Conservation (phyloP, 1,140 invertebrate species). For the Coelopa frigida region DNA sequence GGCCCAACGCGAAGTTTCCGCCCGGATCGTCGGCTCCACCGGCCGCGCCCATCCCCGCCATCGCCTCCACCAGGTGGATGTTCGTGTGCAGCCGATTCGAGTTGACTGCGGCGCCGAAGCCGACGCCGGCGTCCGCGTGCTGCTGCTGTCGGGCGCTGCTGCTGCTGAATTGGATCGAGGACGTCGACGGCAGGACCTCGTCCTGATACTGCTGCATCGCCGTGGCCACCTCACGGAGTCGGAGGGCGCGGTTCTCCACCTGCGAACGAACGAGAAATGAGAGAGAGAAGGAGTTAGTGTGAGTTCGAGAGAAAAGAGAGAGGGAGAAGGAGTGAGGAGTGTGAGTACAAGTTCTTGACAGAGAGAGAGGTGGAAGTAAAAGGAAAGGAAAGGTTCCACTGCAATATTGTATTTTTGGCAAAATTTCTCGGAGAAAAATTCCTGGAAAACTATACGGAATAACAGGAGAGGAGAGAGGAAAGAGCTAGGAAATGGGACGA, state of each 20-base stretch:
- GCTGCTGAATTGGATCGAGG: conserved; percentile 10
- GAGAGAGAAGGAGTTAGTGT: too few relatives aligned
- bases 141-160: conserved; percentile 27
- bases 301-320: too few relatives aligned
- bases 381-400: too few relatives aligned
- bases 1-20: conserved; percentile 34
- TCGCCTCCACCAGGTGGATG: conserved; percentile 6
- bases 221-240: conserved; percentile 53
- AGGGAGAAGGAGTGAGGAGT: too few relatives aligned
- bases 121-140: conserved; percentile 9
- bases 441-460: too few relatives aligned
- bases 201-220: conserved; percentile 43
- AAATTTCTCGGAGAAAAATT: too few relatives aligned
- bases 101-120: background rate
- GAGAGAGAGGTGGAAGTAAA: too few relatives aligned
- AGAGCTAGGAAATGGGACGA: too few relatives aligned
- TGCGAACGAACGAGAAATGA: conserved; percentile 41
- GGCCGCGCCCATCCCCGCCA: too few relatives aligned
- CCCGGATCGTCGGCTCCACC: conserved; percentile 36
- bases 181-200: conserved; percentile 20
- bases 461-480: too few relatives aligned
- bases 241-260: conserved; percentile 63
- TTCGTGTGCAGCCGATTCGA: conserved; percentile 17
- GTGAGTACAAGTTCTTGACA: too few relatives aligned
- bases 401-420: too few relatives aligned